phyloP scores from a whole-genome alignment of 1,140 invertebrate species.

The Hydropsyche tenuis region DNA sequence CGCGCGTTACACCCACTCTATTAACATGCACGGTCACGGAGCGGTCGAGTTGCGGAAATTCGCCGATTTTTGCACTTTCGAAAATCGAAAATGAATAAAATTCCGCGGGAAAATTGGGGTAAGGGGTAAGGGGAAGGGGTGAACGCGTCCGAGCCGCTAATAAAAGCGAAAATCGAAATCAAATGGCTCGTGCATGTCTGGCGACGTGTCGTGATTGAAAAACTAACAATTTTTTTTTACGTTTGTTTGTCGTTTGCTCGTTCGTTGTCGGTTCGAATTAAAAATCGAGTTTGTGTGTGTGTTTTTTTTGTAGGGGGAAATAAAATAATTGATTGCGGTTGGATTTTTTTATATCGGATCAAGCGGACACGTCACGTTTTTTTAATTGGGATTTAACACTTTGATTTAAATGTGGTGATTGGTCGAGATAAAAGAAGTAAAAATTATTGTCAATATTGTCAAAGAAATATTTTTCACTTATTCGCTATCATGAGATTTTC shows the following conservation, averaged over 20 bases:
- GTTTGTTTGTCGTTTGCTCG: not conserved
- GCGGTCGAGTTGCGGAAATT: not conserved
- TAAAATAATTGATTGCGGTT: too few species aligned
- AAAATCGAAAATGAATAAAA: not conserved
- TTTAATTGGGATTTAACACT: too few species aligned
- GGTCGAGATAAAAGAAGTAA: too few species aligned
- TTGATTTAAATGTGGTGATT: too few species aligned
- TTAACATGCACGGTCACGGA: conserved; percentile 18
- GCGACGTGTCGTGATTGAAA: not conserved
- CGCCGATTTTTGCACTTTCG: not conserved
- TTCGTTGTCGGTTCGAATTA: too few species aligned
- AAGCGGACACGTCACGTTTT: too few species aligned
- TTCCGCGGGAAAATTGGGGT: not conserved
- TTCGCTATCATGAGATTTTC: too few species aligned
- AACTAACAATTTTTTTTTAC: not conserved
- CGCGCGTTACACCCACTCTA: not conserved
- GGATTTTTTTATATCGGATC: too few species aligned
- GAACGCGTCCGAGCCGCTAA: not conserved
- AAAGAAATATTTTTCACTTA: too few species aligned
- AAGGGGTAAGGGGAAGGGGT: not conserved
- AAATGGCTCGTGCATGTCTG: not conserved
- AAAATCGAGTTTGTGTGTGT: too few species aligned
- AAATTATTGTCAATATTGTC: too few species aligned
- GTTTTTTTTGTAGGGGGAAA: too few species aligned
- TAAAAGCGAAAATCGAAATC: conserved; percentile 17